These are phyloP conservation scores for Etia nguti DNA, from an alignment of 2,113 vertebrate species.

Conservation along the genomic window DNA sequence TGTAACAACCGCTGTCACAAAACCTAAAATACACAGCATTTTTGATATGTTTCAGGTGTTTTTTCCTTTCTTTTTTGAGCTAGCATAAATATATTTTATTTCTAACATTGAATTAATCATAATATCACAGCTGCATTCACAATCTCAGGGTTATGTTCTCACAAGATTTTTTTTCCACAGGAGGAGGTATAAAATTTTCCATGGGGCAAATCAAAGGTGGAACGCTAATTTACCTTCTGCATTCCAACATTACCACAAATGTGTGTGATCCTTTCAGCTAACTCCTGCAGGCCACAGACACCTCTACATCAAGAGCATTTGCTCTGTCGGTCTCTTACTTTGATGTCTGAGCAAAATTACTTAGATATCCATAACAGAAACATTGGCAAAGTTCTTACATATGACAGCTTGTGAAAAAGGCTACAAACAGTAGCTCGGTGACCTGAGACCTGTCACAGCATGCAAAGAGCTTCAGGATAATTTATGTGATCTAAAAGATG, in stretches of 20 bases:
- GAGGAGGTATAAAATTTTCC: background rate
- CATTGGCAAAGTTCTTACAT: background rate
- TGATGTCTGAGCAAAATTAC: background rate
- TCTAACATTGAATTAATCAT: background rate
- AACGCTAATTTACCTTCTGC: background rate
- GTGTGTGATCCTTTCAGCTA: constrained; percentile 2
- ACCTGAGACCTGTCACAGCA: background rate
- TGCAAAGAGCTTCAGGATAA: background rate
- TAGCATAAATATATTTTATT: background rate
- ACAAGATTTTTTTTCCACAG: background rate
- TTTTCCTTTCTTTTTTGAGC: background rate
- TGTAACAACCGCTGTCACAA: background rate
- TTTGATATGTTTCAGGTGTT: background rate
- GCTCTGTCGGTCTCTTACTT: background rate
- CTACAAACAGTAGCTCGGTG: background rate
- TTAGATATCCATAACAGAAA: background rate
- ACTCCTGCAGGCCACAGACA: constrained; percentile 1
- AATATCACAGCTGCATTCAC: background rate
- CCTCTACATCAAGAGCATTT: background rate
- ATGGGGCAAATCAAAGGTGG: background rate
- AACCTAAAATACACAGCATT: fast-evolving
- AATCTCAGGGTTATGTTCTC: background rate
- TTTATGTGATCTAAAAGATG: background rate
- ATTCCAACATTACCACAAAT: constrained; percentile 7
- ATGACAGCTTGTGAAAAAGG: background rate